Evolutionary conservation across 1,140 invertebrate species (phyloP).

Genomic region (Lamellibrachia luymesi): DNA sequence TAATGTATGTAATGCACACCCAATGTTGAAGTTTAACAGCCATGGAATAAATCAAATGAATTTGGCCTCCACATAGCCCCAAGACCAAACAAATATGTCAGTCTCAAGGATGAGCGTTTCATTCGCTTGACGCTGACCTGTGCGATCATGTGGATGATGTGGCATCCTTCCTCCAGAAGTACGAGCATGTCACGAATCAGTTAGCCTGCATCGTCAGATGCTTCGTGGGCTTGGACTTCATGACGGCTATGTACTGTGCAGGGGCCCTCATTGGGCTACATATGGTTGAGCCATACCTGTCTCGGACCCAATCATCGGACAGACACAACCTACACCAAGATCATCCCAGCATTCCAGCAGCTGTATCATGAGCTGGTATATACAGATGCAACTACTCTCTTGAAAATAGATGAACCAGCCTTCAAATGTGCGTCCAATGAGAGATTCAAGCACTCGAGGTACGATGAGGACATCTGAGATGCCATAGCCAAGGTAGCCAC

Average conservation of each 20-base stretch:
- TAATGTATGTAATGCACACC: background rate
- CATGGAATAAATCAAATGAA: constrained; percentile 12
- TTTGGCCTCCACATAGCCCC: constrained; percentile 10
- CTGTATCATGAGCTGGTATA: too few relatives aligned
- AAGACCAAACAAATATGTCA: constrained; percentile 10
- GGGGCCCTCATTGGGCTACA: constrained; percentile 15
- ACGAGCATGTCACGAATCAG: constrained; percentile 15
- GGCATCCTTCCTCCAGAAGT: constrained; percentile 18
- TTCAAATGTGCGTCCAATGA: background rate
- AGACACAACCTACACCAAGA: too few relatives aligned
- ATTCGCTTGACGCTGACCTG: constrained; percentile 7
- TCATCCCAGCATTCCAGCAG: background rate
- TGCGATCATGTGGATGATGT: constrained; percentile 15
- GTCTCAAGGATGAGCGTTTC: constrained; percentile 2
- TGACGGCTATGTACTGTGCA: constrained; percentile 6
- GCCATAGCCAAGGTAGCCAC: too few relatives aligned
- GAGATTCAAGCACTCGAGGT: constrained; percentile 9
- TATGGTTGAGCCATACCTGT: background rate
- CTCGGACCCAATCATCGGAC: too few relatives aligned
- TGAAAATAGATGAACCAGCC: too few relatives aligned
- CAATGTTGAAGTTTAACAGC: background rate
- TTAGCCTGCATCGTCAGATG: constrained; percentile 13
- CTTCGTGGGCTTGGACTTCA: constrained; percentile 19
- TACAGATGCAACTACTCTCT: background rate
- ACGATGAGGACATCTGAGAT: constrained; percentile 9